Evolutionary conservation across 2,113 vertebrate species (phyloP), one percentile per base, ranked within the genome.

Genomic region (Megaceryle maxima): DNA sequence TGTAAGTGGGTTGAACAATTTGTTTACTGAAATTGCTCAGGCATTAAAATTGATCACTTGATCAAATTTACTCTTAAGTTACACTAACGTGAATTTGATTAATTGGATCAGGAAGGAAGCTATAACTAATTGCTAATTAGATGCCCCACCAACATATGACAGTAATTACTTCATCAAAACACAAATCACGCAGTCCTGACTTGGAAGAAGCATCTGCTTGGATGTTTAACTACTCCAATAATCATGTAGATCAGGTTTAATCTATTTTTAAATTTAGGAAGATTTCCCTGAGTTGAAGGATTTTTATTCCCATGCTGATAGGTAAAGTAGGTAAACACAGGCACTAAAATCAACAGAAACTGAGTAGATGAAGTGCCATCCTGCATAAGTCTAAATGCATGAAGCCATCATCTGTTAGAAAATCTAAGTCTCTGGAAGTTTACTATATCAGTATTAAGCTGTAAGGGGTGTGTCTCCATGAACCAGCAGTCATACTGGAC

Each of bases 151-250:
- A 90, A 94, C 88, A 24, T 93, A 95, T 6, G 13, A 69, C 72
- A 93, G 74, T 92, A 97, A 96, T 85, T 91, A 63, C 88, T 92
- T 97, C 90, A 95, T 96, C 88, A 96, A 90, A 92, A 94, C 90
- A 92, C 75, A 96, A 95, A 94, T 84, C 91, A 85, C 83, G 80
- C 9, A 81, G 62, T 37, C 82, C 76, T 94, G 93, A 86, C 64
- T 95, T 94, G 91, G 59, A 86, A 83, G 83, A 90, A 97, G 87
- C 66, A 68, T 87, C 86, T 94, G 80, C 87, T 79, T 60, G 66
- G 48, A 82, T 91, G 66, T 84, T 95, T 87, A 87, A 79, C 80
- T 88, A 67, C 70, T 95, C 77, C 84, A 83, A 60, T 51, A 56
- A 92, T 55, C 73, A 70, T 13, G 50, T 72, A 66, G 78, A 57